Evolutionary conservation across 1,140 invertebrate species (phyloP).

Genomic region (Trichomalopsis sarcophagae): DNA sequence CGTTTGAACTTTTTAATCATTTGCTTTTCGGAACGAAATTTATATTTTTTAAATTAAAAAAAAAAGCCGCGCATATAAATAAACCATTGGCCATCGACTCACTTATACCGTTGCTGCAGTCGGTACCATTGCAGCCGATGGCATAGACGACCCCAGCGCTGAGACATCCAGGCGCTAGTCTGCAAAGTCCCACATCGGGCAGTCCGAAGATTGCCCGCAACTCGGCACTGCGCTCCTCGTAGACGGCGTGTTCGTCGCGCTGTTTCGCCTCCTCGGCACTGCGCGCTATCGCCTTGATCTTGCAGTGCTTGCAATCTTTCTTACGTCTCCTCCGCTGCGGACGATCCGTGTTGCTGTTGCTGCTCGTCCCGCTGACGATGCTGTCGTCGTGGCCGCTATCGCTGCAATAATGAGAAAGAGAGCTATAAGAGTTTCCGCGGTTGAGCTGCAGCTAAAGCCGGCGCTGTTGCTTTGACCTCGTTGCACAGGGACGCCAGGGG

Average conservation of each 20-base stretch:
- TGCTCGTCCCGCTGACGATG: background rate
- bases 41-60: background rate
- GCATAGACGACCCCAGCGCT: constrained; percentile 38
- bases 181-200: constrained; percentile 54
- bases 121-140: constrained; percentile 39
- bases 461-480: background rate
- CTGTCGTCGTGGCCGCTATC: constrained; percentile 12
- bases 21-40: too few relatives aligned
- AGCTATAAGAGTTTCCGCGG: background rate
- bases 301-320: constrained; percentile 71
- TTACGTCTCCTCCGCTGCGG: constrained; percentile 63
- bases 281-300: constrained; percentile 55
- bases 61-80: background rate
- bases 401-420: constrained; percentile 10
- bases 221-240: constrained; percentile 44
- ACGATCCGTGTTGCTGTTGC: constrained; percentile 38
- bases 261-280: background rate
- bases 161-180: constrained; percentile 10
- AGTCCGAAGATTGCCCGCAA: constrained; percentile 56
- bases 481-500: background rate
- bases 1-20: too few relatives aligned
- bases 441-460: background rate
- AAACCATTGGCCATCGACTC: background rate
- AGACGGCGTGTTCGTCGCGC: background rate
- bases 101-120: constrained; percentile 23